phyloP scores from a whole-genome alignment of 2,888 invertebrate species.

The Euspilapteryx auroguttella region DNA sequence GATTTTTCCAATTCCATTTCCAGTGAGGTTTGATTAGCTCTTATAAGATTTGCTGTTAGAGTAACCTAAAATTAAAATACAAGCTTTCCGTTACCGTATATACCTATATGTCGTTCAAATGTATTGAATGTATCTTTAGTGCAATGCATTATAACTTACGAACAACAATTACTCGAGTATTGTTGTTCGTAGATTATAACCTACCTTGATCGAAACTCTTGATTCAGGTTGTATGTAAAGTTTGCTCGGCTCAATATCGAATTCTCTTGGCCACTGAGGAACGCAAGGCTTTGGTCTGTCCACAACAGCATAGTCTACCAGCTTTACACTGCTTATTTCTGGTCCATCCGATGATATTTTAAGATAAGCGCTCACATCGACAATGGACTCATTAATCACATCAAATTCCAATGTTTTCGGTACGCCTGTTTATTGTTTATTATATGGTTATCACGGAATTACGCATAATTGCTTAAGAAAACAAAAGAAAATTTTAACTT shows the following conservation, averaged over 20 bases:
- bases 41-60: conserved; percentile 52
- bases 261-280: conserved; percentile 55
- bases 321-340: conserved; percentile 46
- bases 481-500: too few species aligned
- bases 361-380: conserved; percentile 51
- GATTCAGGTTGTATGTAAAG: conserved; percentile 46
- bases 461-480: too few species aligned
- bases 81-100: too few species aligned
- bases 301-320: conserved; percentile 39
- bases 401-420: conserved; percentile 38
- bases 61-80: conserved; percentile 37
- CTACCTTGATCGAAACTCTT: conserved; percentile 27
- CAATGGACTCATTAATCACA: conserved; percentile 57
- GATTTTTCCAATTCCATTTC: conserved; percentile 61
- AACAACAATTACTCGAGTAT: too few species aligned
- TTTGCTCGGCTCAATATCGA: conserved; percentile 43
- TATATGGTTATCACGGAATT: too few species aligned
- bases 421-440: too few species aligned
- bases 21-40: conserved; percentile 41
- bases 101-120: too few species aligned
- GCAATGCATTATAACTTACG: too few species aligned
- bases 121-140: too few species aligned
- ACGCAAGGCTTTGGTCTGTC: conserved; percentile 32
- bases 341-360: conserved; percentile 55
- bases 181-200: too few species aligned